phyloP scores from a whole-genome alignment of 2,888 invertebrate genomes.

The Pyrocoelia pectoralis region DNA sequence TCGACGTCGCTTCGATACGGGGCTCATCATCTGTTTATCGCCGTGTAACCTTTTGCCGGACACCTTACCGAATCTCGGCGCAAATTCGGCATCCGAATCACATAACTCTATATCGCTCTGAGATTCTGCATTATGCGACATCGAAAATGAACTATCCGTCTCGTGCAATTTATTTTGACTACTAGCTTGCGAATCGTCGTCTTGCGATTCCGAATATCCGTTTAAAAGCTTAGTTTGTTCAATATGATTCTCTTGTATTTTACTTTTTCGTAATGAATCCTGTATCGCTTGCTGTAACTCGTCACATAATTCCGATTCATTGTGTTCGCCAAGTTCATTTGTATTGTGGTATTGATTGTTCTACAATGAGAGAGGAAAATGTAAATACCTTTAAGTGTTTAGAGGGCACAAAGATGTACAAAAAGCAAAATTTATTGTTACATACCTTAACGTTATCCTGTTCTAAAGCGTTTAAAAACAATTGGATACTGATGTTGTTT shows the following conservation, averaged over 20 bases:
- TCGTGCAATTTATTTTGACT: conserved; percentile 49
- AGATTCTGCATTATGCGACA: conserved; percentile 40
- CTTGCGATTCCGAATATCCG: conserved; percentile 33
- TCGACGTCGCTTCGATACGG: conserved; percentile 29
- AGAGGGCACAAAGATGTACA: too few species aligned
- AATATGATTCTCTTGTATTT: conserved; percentile 39
- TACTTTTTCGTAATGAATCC: conserved; percentile 49
- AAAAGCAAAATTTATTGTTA: too few species aligned
- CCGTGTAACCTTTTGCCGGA: conserved; percentile 13
- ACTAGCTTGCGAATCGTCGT: conserved; percentile 54
- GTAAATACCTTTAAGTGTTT: too few species aligned
- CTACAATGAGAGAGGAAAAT: neutral
- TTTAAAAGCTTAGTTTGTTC: conserved; percentile 18
- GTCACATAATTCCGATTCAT: conserved; percentile 46
- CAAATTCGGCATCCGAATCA: conserved; percentile 40
- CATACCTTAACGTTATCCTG: conserved; percentile 29
- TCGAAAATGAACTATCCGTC: conserved; percentile 47
- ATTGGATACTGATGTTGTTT: conserved; percentile 39
- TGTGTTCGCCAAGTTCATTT: conserved; percentile 42
- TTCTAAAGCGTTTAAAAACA: conserved; percentile 43
- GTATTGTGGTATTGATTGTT: neutral
- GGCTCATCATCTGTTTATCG: conserved; percentile 5
- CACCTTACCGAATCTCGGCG: conserved; percentile 13
- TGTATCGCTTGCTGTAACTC: conserved; percentile 50
- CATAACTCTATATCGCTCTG: conserved; percentile 50